Conservation (phyloP, 1,140 invertebrate species). For the Orchesella cincta region DNA sequence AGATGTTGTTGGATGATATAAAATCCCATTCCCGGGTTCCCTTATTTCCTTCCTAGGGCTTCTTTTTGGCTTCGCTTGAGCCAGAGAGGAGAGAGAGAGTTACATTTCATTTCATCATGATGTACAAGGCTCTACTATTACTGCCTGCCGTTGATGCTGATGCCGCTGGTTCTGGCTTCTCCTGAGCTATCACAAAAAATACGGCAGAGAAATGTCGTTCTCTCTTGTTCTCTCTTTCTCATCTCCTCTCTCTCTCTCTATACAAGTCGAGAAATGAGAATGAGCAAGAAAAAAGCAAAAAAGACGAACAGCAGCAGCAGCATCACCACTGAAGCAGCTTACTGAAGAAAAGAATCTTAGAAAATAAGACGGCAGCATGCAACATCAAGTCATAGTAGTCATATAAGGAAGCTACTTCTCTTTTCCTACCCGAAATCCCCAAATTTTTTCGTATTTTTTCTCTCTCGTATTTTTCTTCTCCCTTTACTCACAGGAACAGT, state of each 20-base stretch:
- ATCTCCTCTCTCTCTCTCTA: constrained; percentile 3
- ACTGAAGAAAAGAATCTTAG: constrained; percentile 21
- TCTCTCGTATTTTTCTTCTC: neutral
- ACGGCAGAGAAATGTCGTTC: constrained; percentile 26
- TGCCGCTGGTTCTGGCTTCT: constrained; percentile 16
- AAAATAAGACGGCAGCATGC: constrained; percentile 24
- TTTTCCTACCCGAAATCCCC: constrained; percentile 11
- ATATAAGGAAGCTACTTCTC: neutral
- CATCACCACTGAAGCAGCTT: neutral
- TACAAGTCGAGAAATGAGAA: neutral
- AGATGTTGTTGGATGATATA: constrained; percentile 29
- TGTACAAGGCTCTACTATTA: constrained; percentile 29
- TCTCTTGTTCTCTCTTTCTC: constrained; percentile 8
- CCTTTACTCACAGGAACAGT: neutral
- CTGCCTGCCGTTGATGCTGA: constrained; percentile 12
- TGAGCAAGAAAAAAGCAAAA: neutral
- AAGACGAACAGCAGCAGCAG: neutral
- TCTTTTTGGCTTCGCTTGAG: constrained; percentile 10
- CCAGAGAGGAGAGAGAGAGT: neutral
- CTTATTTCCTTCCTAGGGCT: constrained; percentile 29
- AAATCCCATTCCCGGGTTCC: constrained; percentile 25
- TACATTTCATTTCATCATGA: constrained; percentile 29
- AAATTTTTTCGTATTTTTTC: neutral
- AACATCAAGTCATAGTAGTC: neutral
- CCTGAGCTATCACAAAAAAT: constrained; percentile 10